phyloP scores from a whole-genome alignment of 1,140 invertebrate species.

The Lucilia sericata region DNA sequence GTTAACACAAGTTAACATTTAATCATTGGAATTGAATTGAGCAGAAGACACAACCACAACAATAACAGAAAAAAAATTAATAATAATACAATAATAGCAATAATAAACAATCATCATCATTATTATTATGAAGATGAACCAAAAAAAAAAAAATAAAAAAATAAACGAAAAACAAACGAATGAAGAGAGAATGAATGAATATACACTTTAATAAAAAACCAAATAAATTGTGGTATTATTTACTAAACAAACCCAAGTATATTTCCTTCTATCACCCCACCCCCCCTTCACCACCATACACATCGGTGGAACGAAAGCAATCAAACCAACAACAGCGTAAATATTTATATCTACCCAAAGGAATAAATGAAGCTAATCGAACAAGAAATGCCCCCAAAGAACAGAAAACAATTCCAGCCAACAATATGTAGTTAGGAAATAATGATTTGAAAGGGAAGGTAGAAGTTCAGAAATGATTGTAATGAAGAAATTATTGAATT shows the following conservation, averaged over 20 bases:
- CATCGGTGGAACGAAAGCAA: not conserved
- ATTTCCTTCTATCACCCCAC: no score
- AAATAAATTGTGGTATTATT: not conserved
- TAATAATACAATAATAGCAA: conserved; percentile 8
- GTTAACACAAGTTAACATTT: conserved; percentile 33
- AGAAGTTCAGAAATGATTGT: no score
- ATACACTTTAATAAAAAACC: not conserved
- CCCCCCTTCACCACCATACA: not conserved
- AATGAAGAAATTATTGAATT: no score
- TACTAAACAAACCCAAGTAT: not conserved
- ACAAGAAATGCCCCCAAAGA: not conserved
- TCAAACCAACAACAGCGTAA: not conserved
- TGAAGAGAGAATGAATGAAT: not conserved
- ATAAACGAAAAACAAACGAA: not conserved
- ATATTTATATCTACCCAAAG: conserved; percentile 8
- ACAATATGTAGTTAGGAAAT: not conserved
- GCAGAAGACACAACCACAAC: not conserved
- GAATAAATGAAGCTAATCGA: conserved; percentile 15
- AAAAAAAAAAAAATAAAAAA: not conserved
- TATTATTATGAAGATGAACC: not conserved
- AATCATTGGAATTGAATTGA: conserved; percentile 16
- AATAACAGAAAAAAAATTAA: not conserved
- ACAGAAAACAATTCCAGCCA: not conserved
- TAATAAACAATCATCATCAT: conserved; percentile 38
- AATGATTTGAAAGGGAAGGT: not conserved